A percentile compares a stretch with the other conserved stretches of the same genome.
These are phyloP conservation scores for Schizopygopsis pylzovi DNA, from an alignment of 2,797 vertebrate species.

Conservation along the genomic window DNA sequence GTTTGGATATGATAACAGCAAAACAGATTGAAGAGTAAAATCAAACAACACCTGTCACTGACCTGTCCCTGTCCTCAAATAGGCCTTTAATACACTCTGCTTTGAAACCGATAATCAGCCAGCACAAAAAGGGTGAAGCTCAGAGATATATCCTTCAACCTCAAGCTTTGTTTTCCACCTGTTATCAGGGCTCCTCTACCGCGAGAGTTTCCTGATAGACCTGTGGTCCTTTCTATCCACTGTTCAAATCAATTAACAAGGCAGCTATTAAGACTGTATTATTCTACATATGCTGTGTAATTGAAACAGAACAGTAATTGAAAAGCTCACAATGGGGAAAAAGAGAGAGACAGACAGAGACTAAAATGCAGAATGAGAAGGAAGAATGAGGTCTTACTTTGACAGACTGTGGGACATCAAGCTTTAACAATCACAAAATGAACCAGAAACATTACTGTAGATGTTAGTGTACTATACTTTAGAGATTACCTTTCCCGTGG, in stretches of 20 bases:
- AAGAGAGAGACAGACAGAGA: not conserved
- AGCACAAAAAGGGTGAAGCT: constrained; percentile 29
- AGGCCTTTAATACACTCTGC: constrained; percentile 46
- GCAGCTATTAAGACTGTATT: constrained; percentile 56
- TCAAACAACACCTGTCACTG: constrained; percentile 53
- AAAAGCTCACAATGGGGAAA: constrained; percentile 41
- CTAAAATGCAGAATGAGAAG: not conserved
- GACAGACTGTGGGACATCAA: not conserved
- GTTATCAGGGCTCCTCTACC: constrained; percentile 20
- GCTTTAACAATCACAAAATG: not conserved
- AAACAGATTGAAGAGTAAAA: constrained; percentile 50
- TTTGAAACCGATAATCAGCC: constrained; percentile 56
- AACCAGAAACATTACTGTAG: not conserved
- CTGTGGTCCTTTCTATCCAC: constrained; percentile 45
- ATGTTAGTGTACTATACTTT: not conserved
- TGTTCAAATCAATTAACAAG: constrained; percentile 59
- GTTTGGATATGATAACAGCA: constrained; percentile 49
- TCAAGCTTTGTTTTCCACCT: constrained; percentile 38
- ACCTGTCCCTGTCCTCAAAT: constrained; percentile 47
- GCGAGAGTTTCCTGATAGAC: constrained; percentile 45
- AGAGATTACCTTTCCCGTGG: not conserved
- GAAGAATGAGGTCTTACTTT: not conserved
- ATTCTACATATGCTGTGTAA: constrained; percentile 52
- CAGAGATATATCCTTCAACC: constrained; percentile 46
- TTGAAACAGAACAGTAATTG: constrained; percentile 51